Conservation (phyloP, 2,888 invertebrate genomes). For the Plebejus argus region DNA sequence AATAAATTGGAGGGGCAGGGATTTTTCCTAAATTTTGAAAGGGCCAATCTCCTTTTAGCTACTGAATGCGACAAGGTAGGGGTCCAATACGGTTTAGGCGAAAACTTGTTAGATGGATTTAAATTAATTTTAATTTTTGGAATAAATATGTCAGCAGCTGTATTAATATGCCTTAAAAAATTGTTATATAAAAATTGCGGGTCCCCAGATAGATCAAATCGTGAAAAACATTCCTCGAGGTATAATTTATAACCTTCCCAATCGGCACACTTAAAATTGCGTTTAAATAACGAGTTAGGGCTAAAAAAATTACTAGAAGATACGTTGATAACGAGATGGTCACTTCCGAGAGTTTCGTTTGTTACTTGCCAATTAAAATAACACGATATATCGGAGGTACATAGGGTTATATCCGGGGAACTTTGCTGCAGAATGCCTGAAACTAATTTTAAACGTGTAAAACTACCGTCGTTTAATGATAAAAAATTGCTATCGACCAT, state of each 20-base stretch:
- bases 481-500: slow-evolving; percentile 38
- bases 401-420: slow-evolving; percentile 43
- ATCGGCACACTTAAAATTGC: neutral
- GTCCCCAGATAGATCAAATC: neutral
- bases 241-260: neutral
- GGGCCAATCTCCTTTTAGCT: slow-evolving; percentile 10
- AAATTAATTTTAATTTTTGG: neutral
- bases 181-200: neutral
- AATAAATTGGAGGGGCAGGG: neutral
- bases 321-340: too few species aligned
- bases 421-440: slow-evolving; percentile 39
- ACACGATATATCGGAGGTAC: slow-evolving; percentile 37
- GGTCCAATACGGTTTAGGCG: neutral
- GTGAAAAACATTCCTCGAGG: slow-evolving; percentile 1
- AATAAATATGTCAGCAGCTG: neutral
- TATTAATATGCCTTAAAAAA: neutral
- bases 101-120: neutral
- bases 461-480: slow-evolving; percentile 38
- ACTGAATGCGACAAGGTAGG: neutral
- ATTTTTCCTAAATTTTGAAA: slow-evolving; percentile 3
- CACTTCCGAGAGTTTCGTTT: slow-evolving; percentile 38
- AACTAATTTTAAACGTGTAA: slow-evolving; percentile 41
- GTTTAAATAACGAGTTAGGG: neutral
- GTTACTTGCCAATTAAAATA: slow-evolving; percentile 38
- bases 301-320: slow-evolving; percentile 4